Evolutionary conservation across 1,140 invertebrate genomes (phyloP), one percentile per base, ranked within the genome.

Genomic region (Sarcophaga peregrina): DNA sequence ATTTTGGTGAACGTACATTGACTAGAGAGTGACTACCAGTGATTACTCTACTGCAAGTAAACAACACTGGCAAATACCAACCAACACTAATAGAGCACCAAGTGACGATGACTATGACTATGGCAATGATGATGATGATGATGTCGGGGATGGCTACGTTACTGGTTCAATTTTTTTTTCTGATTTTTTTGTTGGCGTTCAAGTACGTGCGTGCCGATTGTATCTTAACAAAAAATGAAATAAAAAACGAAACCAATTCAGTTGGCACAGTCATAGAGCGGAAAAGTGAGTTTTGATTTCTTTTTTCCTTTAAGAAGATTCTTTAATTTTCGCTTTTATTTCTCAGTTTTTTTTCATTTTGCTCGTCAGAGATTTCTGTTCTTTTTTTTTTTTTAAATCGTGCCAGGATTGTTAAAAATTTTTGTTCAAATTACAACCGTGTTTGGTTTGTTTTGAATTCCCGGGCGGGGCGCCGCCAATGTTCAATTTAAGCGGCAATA

Each of bases 381-480:
- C n/a, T 58, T 58, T 58, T 58, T 13, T n/a, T 13, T 58, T 76
- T 46, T 48, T 11, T 46, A 47, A 52, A 78, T 50, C 75, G 74
- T 78, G 75, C 75, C 25, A 78, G 75, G 75, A 78, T 50, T 68
- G 62, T 68, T 58, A 58, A 58, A 68, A 68, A 68, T 68, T 68
- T 62, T 68, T 25, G 62, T 68, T 68, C 17, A 68, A 68, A 68
- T 68, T 25, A 25, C 62, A 68, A 20, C 62, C 50, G 75, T 50
- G 11, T 52, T 78, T 78, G 75, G 50, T 47, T 78, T 78, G 75
- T 78, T 78, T 20, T 78, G 47, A 52, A 78, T 78, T 20, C 47
- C 48, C 75, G 75, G 75, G 75, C 75, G 75, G 75, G 75, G 87
- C 85, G 86, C 84, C 85, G 85, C 83, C 52, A 84, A 62, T 82